Evolutionary conservation across 2,113 vertebrate species (phyloP), one percentile per base, ranked within the genome.

Genomic region (Phylloscopus whistleri): DNA sequence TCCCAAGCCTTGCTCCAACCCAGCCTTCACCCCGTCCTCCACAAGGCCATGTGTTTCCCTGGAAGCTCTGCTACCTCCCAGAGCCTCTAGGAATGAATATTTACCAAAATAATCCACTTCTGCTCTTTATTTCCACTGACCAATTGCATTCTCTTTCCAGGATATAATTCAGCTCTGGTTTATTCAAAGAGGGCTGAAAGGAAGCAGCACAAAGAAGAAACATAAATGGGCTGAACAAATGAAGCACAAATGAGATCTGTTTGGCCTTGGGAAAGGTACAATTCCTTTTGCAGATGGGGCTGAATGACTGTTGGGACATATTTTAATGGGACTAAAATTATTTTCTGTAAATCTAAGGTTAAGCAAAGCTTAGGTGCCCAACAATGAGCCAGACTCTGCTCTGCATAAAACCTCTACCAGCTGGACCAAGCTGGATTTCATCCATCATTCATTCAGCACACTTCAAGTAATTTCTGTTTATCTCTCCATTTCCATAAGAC

Each of bases 191-290:
- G 37, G 51, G 59, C 66, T 96, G 90, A 84, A 68, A 83, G 62
- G 62, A 93, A 94, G 80, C 5, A 7, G 84, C 24, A 90, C 69
- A 95, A 95, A 95, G 80, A 86, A 17, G 67, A 80, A 95, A 87
- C 23, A 84, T n/a, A 85, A 96, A 95, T 87, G 86, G 93, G 60
- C 67, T 75, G 82, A 87, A 75, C 30, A 64, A 78, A 77, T 31
- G 31, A 69, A 53, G 17, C 46, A 84, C 35, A 88, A 74, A 52
- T 74, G 69, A 85, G 86, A 87, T 58, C 66, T 89, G 31, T 55
- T 84, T 76, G 70, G 75, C 91, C 95, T 95, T 92, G 86, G 84
- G 81, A 51, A 96, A 96, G 81, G 68, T 62, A 79, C n/a, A 90
- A 52, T 82, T 87, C 58, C 39, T 90, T 39, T 68, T 94, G 82